These are phyloP conservation scores for Anoura caudifer DNA, from an alignment of 2,113 vertebrate species.

Conservation along the genomic window DNA sequence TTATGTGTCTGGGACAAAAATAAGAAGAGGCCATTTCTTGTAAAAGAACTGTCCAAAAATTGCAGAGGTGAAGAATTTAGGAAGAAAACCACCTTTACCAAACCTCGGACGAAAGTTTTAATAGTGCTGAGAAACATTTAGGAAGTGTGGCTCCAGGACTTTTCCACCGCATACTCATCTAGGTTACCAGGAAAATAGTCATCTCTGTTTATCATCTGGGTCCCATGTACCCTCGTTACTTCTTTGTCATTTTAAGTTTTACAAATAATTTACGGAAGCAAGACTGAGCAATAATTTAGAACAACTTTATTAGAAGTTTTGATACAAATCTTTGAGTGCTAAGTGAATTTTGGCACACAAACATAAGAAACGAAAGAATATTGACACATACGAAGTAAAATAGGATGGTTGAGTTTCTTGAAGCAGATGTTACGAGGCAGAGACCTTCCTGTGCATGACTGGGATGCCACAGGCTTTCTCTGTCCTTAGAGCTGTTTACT, in stretches of 20 bases:
- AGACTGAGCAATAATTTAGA: not conserved
- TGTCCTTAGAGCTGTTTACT: not conserved
- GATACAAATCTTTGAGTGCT: not conserved
- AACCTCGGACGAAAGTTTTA: not conserved
- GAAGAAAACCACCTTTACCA: not conserved
- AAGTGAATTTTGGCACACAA: not conserved
- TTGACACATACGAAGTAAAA: not conserved
- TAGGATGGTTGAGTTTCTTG: not conserved
- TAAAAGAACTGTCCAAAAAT: not conserved
- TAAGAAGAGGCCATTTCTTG: conserved; percentile 59
- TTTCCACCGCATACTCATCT: not conserved
- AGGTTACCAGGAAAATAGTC: not conserved
- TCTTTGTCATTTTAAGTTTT: not conserved
- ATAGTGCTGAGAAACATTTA: not conserved
- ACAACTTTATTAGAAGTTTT: not conserved
- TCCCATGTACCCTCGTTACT: not conserved
- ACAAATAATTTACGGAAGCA: not conserved
- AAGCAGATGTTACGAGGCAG: not conserved
- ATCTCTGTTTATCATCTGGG: not conserved
- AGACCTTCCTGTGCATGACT: not conserved
- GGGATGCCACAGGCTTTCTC: not conserved
- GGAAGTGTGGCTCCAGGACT: not conserved
- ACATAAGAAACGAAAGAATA: not conserved
- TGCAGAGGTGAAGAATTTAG: conserved; percentile 57
- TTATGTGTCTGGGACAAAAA: conserved; percentile 63